phyloP scores from a whole-genome alignment of 1,140 invertebrate species.

The Polyergus mexicanus region DNA sequence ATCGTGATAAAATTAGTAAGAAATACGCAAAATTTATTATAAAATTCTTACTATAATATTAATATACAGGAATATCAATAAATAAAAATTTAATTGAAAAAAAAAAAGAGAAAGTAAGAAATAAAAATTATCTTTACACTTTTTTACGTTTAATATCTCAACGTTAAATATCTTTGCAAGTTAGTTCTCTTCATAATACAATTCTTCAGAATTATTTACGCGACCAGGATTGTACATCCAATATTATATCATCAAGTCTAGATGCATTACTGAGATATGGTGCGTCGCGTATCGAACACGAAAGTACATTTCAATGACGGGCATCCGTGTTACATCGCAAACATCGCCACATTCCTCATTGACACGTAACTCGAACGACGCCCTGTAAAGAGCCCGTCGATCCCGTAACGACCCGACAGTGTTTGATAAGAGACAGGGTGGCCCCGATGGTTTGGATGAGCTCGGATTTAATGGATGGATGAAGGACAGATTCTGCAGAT shows the following conservation, averaged over 20 bases:
- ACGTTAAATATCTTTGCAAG: neutral
- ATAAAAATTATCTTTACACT: neutral
- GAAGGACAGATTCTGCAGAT: conserved; percentile 84
- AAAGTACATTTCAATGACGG: conserved; percentile 51
- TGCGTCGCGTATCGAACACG: conserved; percentile 40
- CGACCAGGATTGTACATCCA: neutral
- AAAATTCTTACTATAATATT: neutral
- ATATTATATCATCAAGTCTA: conserved; percentile 13
- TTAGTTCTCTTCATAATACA: neutral
- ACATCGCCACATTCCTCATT: conserved; percentile 64
- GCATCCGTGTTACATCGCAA: conserved; percentile 58
- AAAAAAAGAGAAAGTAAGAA: no score
- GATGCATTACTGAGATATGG: conserved; percentile 55
- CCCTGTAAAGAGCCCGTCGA: conserved; percentile 30
- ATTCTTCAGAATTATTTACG: neutral
- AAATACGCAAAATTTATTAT: neutral
- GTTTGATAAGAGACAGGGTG: conserved; percentile 71
- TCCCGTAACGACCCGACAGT: conserved; percentile 64
- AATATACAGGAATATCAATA: no score
- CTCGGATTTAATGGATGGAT: conserved; percentile 84
- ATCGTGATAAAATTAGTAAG: neutral
- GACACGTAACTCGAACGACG: conserved; percentile 64
- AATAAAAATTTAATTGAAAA: no score
- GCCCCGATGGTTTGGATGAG: conserved; percentile 70
- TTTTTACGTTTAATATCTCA: neutral